Percentiles rank a stretch among this genome's conserved stretches.
Conservation (phyloP, 1,140 invertebrate species). For the Apis dorsata region DNA sequence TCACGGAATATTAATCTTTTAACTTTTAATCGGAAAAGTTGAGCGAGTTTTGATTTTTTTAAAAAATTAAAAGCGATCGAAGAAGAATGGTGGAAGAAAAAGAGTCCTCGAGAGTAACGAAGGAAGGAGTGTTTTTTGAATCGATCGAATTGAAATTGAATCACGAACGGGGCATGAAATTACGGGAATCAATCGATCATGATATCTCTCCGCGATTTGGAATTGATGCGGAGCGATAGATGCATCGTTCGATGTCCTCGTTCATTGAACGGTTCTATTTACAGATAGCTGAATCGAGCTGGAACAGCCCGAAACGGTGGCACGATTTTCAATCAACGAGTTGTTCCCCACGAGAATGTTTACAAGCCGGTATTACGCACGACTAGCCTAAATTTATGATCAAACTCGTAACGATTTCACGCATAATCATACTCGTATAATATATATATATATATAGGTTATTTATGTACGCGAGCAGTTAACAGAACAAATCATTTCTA, state of each 20-base stretch:
- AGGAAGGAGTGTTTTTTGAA: background rate
- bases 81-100: too few species aligned
- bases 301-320: background rate
- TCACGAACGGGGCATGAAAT: background rate
- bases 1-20: background rate
- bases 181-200: slow-evolving; percentile 2
- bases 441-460: background rate
- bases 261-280: slow-evolving; percentile 11
- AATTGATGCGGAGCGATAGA: slow-evolving; percentile 4
- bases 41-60: too few species aligned
- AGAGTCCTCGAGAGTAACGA: background rate
- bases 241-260: background rate
- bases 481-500: background rate
- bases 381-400: slow-evolving; percentile 29
- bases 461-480: too few species aligned
- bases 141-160: background rate
- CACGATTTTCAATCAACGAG: slow-evolving; percentile 21
- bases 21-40: too few species aligned
- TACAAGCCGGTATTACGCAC: slow-evolving; percentile 7
- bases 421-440: background rate
- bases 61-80: too few species aligned
- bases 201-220: background rate
- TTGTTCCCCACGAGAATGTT: slow-evolving; percentile 9
- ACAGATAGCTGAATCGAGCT: background rate
- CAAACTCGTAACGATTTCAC: slow-evolving; percentile 2